Percentiles rank a stretch among this genome's conserved stretches.
phyloP scores from a whole-genome alignment of 2,797 vertebrate species.

The Coregonus ussuriensis region DNA sequence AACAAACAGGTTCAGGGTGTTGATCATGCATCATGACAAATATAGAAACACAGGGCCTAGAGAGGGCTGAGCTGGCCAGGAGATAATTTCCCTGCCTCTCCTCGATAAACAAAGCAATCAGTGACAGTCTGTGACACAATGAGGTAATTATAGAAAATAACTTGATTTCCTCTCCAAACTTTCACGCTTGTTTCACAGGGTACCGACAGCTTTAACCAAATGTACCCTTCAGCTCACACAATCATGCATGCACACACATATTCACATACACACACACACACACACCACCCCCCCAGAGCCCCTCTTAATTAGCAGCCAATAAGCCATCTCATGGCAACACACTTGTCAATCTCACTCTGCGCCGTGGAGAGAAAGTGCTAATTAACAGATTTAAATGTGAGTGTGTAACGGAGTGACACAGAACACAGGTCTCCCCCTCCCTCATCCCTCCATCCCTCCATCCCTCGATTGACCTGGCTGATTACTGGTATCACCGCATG shows the following conservation, averaged over 20 bases:
- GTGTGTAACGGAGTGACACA: constrained; percentile 47
- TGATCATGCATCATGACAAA: constrained; percentile 36
- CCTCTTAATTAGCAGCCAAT: constrained; percentile 69
- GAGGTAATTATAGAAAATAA: constrained; percentile 72
- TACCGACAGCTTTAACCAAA: constrained; percentile 37
- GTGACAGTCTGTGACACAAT: constrained; percentile 66
- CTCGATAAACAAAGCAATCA: constrained; percentile 72
- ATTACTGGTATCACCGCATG: constrained; percentile 43
- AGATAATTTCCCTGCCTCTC: constrained; percentile 46
- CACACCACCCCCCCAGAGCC: constrained; percentile 24
- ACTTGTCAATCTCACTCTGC: constrained; percentile 65
- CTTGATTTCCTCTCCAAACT: constrained; percentile 58
- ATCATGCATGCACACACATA: constrained; percentile 12
- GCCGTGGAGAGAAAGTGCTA: constrained; percentile 44
- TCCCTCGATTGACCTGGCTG: constrained; percentile 27
- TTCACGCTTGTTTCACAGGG: constrained; percentile 53
- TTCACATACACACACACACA: constrained; percentile 14
- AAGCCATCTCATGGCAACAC: constrained; percentile 68
- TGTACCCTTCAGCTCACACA: not conserved
- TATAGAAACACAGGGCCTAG: constrained; percentile 24
- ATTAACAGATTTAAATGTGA: constrained; percentile 68
- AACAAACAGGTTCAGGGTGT: constrained; percentile 27
- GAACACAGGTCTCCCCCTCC: constrained; percentile 15
- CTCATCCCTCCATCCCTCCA: not conserved
- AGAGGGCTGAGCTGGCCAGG: constrained; percentile 25